phyloP scores from a whole-genome alignment of 2,888 invertebrate species.

The Thera britannica region DNA sequence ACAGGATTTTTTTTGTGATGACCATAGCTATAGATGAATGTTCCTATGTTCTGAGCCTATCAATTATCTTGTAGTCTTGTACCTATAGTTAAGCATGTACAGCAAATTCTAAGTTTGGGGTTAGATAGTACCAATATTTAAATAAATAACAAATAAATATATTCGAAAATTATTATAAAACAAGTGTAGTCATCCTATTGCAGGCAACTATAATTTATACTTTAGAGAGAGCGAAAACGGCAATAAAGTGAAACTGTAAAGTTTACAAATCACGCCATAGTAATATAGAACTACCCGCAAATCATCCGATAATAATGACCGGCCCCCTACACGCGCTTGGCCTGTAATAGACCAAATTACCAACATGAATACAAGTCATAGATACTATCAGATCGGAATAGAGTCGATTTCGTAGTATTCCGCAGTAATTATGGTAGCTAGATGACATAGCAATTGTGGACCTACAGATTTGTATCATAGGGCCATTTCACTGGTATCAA shows the following conservation, averaged over 20 bases:
- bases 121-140: no score
- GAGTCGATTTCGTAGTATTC: conserved; percentile 36
- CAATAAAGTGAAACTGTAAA: conserved; percentile 37
- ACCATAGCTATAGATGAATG: no score
- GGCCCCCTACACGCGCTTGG: conserved; percentile 48
- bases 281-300: conserved; percentile 41
- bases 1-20: no score
- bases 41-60: no score
- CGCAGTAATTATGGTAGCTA: conserved; percentile 37
- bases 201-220: background rate
- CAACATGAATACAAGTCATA: conserved; percentile 32
- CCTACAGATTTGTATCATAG: conserved; percentile 33
- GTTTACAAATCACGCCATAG: conserved; percentile 44
- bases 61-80: no score
- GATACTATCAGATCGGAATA: conserved; percentile 36
- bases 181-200: no score
- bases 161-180: no score
- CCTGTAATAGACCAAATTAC: conserved; percentile 48
- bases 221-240: conserved; percentile 29
- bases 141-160: no score
- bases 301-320: conserved; percentile 36
- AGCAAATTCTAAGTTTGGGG: no score
- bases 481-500: conserved; percentile 22
- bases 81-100: no score
- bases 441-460: conserved; percentile 35